phyloP scores from a whole-genome alignment of 2,888 invertebrate genomes.

The Hedya salicella region DNA sequence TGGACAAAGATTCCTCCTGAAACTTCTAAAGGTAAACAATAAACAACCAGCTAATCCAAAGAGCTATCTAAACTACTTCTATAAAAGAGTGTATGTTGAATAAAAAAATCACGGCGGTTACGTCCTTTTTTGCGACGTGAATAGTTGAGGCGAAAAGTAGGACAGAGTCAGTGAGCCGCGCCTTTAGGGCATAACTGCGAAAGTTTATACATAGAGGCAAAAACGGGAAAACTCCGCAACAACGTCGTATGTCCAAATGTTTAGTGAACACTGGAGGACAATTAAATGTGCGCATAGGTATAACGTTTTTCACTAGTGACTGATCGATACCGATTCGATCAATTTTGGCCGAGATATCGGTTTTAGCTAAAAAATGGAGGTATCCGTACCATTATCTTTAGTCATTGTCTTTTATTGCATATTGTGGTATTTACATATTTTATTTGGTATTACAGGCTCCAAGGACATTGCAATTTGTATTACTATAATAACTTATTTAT shows the following conservation, averaged over 20 bases:
- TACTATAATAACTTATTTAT: no score
- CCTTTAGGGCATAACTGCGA: slow-evolving; percentile 41
- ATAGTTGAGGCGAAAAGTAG: slow-evolving; percentile 17
- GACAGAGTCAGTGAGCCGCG: slow-evolving; percentile 28
- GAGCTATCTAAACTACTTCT: slow-evolving; percentile 14
- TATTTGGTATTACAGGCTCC: no score
- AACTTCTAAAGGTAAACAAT: slow-evolving; percentile 26
- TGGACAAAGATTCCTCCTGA: slow-evolving; percentile 7
- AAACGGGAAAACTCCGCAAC: slow-evolving; percentile 45
- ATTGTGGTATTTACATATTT: no score
- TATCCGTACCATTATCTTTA: no score
- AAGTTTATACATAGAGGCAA: slow-evolving; percentile 45
- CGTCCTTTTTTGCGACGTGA: background rate
- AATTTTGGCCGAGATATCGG: no score
- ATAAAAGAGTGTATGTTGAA: background rate
- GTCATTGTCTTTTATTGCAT: no score
- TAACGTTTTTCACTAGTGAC: slow-evolving; percentile 4
- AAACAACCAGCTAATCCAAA: slow-evolving; percentile 25
- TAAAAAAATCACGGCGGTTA: background rate
- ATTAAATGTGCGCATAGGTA: background rate
- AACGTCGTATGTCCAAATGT: slow-evolving; percentile 40
- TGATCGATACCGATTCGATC: no score
- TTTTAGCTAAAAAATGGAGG: no score
- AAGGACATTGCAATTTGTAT: no score
- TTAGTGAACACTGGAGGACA: slow-evolving; percentile 31